Evolutionary conservation across 2,797 vertebrate genomes (phyloP).

Genomic region (Poeciliopsis gracilis): DNA sequence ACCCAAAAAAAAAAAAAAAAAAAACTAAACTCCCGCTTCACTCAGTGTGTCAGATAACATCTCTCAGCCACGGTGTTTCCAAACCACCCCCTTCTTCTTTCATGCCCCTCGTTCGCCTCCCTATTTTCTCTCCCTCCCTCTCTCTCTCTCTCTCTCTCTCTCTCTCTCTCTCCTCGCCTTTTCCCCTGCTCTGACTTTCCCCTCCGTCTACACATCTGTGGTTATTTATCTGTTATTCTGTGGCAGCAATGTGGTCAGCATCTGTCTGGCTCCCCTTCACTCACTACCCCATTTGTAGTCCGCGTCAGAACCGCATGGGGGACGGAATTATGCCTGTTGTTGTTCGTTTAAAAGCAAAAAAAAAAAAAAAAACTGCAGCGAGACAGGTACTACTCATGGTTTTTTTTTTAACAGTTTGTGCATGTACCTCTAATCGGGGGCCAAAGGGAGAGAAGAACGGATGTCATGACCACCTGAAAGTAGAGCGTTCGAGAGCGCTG

Average conservation of each 20-base stretch:
- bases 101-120: conserved; percentile 43
- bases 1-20: conserved; percentile 6
- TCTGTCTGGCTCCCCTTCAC: conserved; percentile 76
- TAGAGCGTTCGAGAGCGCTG: conserved; percentile 50
- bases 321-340: conserved; percentile 35
- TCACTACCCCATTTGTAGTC: conserved; percentile 66
- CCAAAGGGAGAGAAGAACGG: conserved; percentile 37
- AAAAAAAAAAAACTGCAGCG: background rate
- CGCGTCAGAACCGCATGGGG: conserved; percentile 46
- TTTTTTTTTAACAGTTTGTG: conserved; percentile 23
- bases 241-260: conserved; percentile 77
- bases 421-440: conserved; percentile 8
- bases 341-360: conserved; percentile 4
- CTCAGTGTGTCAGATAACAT: conserved; percentile 66
- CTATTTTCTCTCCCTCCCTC: background rate
- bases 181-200: conserved; percentile 44
- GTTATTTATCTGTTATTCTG: conserved; percentile 79
- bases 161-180: conserved; percentile 14
- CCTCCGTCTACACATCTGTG: conserved; percentile 73
- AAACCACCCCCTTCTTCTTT: conserved; percentile 48
- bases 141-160: conserved; percentile 7
- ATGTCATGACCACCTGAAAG: conserved; percentile 44
- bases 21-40: conserved; percentile 41
- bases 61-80: conserved; percentile 36
- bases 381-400: conserved; percentile 11